Evolutionary conservation across 1,140 invertebrate genomes (phyloP), one percentile per base, ranked within the genome.

Genomic region (Holotrichia oblita): DNA sequence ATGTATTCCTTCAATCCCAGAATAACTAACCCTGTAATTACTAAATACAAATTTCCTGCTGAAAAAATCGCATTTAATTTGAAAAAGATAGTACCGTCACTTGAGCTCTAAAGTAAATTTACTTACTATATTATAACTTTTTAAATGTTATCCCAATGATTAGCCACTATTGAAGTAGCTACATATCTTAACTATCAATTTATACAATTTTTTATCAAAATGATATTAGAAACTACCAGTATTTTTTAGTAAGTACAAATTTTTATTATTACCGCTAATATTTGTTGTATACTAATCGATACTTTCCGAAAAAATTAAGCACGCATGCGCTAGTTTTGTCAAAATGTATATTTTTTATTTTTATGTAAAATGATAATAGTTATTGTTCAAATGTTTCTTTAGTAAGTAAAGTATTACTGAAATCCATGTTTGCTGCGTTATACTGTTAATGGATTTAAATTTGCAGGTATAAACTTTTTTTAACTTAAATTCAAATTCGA

Each of bases 331-430:
- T 74, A 6, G n/a, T 7, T 42, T 44, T 74, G 73, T 74, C 73
- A 74, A 74, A 74, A 74, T 74, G 73, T 74, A 34, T 34, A 74
- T n/a, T 74, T 74, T 73, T 74, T 74, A 44, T 74, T 74, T 40
- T 74, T 44, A 40, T 74, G 34, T 74, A 74, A 74, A 74, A 40
- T 44, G 34, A 34, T 73, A 40, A 40, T 41, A 41, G 24, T 44
- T 74, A 20, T 74, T 34, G 27, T 2, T 12, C 14, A 27, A 74
- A 22, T 42, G 73, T 74, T 74, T 74, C 17, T n/a, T 34, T 74
- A 74, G 34, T 22, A 24, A 12, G 22, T 34, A 22, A 6, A 55
- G n/a, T 2, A 55, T 17, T 17, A 55, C 6, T 55, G 6, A 17
- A 17, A 17, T n/a, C 17, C 14, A 17, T 3, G 6, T 3, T 6